These are phyloP conservation scores for Andrena cerasifolii DNA, from an alignment of 1,140 invertebrate genomes.

Conservation along the genomic window DNA sequence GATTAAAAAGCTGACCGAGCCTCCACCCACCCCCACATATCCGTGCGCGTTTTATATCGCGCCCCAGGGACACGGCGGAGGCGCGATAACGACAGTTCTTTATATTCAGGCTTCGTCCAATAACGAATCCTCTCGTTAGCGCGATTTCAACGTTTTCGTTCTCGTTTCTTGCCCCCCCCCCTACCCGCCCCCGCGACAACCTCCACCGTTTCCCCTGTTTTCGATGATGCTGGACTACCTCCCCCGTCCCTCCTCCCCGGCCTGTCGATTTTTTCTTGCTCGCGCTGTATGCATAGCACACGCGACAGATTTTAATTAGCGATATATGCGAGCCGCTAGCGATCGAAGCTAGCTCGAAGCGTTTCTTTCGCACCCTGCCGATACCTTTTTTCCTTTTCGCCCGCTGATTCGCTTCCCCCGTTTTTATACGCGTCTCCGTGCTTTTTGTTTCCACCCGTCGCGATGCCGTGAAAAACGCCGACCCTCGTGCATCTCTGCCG, in stretches of 20 bases:
- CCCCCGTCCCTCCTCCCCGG: background rate
- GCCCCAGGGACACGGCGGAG: conserved; percentile 42
- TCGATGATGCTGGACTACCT: conserved; percentile 16
- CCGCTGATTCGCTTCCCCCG: background rate
- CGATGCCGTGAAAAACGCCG: conserved; percentile 14
- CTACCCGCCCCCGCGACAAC: background rate
- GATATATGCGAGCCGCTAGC: conserved; percentile 42
- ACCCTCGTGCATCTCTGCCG: background rate
- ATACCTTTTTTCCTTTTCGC: too few relatives aligned
- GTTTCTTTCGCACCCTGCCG: background rate
- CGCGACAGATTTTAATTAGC: conserved; percentile 67
- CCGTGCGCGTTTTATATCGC: conserved; percentile 31
- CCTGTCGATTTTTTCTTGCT: background rate
- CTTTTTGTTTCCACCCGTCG: background rate
- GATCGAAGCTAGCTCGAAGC: background rate
- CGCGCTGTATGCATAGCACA: background rate
- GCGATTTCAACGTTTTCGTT: conserved; percentile 61
- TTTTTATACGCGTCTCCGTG: background rate
- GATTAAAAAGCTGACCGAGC: conserved; percentile 60
- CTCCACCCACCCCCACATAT: background rate
- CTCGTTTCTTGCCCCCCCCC: background rate
- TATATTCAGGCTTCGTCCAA: conserved; percentile 60
- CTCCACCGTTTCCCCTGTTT: conserved; percentile 25
- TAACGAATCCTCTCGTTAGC: conserved; percentile 71
- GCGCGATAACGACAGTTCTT: conserved; percentile 68